These are phyloP conservation scores for Xenus cinereus DNA, from an alignment of 2,113 vertebrate species.

Conservation along the genomic window DNA sequence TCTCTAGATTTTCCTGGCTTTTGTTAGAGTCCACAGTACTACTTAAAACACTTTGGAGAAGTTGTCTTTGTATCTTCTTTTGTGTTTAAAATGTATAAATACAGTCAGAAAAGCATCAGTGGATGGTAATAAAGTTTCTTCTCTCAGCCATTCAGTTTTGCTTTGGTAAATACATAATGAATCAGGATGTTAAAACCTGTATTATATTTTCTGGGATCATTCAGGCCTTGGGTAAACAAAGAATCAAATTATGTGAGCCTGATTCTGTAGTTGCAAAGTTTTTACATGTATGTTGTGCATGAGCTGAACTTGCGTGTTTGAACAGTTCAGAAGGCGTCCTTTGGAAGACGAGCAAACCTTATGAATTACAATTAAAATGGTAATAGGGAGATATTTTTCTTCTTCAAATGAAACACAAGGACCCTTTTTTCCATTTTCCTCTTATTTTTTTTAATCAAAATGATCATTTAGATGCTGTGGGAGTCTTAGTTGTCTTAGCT, in stretches of 20 bases:
- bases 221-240: neutral
- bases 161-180: neutral
- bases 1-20: neutral
- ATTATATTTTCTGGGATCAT: neutral
- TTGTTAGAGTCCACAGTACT: neutral
- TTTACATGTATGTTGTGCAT: neutral
- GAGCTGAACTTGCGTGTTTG: neutral
- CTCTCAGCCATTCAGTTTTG: neutral
- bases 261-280: neutral
- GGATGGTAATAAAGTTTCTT: neutral
- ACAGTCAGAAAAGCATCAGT: neutral
- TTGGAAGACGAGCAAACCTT: neutral
- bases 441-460: neutral
- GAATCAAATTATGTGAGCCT: neutral
- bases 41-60: neutral
- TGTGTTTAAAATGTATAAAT: neutral
- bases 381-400: neutral
- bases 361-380: neutral
- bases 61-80: neutral
- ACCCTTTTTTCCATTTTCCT: rapidly evolving
- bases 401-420: neutral
- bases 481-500: neutral
- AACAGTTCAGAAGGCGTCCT: neutral
- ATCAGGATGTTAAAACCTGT: neutral
- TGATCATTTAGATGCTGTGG: neutral